Evolutionary conservation across 2,113 vertebrate species (phyloP).

Genomic region (Sterrhoptilus dennistouni): DNA sequence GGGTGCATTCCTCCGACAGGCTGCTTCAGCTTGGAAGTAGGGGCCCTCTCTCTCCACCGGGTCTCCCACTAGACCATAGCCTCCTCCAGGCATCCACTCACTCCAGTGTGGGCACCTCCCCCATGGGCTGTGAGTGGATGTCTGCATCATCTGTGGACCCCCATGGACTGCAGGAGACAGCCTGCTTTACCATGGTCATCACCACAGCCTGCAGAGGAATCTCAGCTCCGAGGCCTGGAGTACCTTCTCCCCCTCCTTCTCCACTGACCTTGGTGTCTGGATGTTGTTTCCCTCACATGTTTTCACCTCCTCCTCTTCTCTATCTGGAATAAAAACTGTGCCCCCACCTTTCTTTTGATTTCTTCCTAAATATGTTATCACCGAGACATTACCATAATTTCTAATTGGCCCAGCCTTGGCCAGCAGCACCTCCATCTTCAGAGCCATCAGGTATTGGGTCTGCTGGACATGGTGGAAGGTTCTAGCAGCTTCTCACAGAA

Average conservation of each 20-base stretch:
- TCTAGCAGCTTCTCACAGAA: no score
- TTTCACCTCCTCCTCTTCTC: not conserved
- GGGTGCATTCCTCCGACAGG: no score
- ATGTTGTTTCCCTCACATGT: not conserved
- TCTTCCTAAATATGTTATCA: not conserved
- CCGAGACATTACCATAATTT: no score
- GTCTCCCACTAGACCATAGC: not conserved
- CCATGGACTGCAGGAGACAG: not conserved
- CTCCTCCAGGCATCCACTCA: not conserved
- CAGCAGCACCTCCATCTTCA: not conserved
- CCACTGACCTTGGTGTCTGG: not conserved
- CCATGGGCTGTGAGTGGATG: not conserved
- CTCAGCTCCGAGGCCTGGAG: not conserved
- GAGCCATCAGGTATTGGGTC: not conserved
- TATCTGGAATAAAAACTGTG: not conserved
- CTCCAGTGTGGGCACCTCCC: not conserved
- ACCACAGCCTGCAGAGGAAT: not conserved
- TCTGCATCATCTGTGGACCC: not conserved
- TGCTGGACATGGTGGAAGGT: not conserved
- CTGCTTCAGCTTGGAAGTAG: no score
- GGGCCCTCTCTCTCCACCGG: no score
- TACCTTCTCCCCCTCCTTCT: not conserved
- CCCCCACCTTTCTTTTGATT: not conserved
- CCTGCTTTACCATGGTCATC: not conserved
- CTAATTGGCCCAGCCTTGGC: not conserved